Base-by-base conservation (phyloP, 2,797 vertebrate species). In the Chelon auratus region DNA sequence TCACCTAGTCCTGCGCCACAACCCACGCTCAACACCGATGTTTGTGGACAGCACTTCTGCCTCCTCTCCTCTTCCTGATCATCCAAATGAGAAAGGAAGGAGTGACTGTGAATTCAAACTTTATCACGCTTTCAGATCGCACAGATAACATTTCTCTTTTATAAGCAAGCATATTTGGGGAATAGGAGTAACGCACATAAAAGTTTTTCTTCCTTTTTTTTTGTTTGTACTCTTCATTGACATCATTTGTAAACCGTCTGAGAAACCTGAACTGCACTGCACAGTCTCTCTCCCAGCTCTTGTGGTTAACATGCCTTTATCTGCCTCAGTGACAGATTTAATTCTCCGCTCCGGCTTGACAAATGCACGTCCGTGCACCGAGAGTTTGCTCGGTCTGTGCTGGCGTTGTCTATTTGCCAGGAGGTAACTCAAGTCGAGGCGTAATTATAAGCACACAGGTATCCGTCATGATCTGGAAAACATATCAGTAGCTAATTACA, bases 251-350 rank as follows among this genome's bases (percentile, higher is more conserved):
- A 77, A 82, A 83, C 74, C 68, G 75, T 73, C 39, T 18, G 26
- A 62, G 88, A 85, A 92, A 91, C 78, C 59, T 71, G 68, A 91
- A 78, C 85, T 64, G 55, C 50, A 17, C 6, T 18, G 64, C 36
- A 1, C n/a, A 50, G 39, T 40, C 80, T 76, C 62, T 58, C 53
- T 54, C 69, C 47, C 45, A 79, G 8, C 54, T 69, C 62, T 84
- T 87, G 80, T 61, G 82, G 77, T 79, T 78, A 50, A 68, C 62
- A 57, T 77, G 72, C 80, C 51, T 83, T 80, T 69, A 73, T 85
- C 65, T 66, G 50, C 64, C 51, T 63, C 54, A 20, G 36, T 73
- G 82, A 89, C 85, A 67, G 54, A 56, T 83, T 77, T 65, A 72
- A 80, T 81, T 78, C 68, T 63, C 54, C 1, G 37, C 55, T 88